Evolutionary conservation across 2,113 vertebrate genomes (phyloP).

Genomic region (Rynchops niger): DNA sequence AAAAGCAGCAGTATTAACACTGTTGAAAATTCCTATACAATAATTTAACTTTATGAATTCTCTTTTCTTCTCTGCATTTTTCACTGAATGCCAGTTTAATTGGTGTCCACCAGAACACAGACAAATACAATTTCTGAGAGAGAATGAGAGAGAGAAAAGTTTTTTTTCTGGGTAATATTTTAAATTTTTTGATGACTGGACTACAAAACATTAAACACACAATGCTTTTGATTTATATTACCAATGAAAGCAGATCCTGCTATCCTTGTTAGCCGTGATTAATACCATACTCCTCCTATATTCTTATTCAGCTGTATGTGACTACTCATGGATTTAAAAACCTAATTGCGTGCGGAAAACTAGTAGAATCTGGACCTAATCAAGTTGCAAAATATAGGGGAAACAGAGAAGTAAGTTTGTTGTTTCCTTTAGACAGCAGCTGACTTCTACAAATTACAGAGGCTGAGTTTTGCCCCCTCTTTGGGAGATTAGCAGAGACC

Average conservation of each 20-base stretch:
- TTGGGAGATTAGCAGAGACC: not conserved
- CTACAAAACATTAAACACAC: not conserved
- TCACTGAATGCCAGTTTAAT: not conserved
- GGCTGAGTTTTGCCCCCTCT: not conserved
- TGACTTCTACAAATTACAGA: not conserved
- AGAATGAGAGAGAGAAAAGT: not conserved
- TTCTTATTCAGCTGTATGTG: not conserved
- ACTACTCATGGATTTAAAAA: not conserved
- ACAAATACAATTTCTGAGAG: not conserved
- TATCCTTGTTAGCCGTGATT: not conserved
- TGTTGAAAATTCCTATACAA: not conserved
- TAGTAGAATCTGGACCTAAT: not conserved
- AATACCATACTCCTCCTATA: not conserved
- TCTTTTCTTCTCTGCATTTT: not conserved
- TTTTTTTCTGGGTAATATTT: not conserved
- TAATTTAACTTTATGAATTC: not conserved
- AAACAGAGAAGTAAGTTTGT: not conserved
- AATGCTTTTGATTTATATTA: not conserved
- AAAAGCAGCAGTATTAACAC: not conserved
- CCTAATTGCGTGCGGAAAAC: rapidly evolving
- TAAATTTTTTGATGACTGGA: not conserved
- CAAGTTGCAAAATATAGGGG: not conserved
- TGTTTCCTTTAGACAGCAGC: not conserved
- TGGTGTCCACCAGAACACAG: not conserved
- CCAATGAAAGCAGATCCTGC: not conserved